Percentiles rank a stretch among this genome's conserved stretches.
Evolutionary conservation across 2,113 vertebrate genomes (phyloP).

Genomic region (Tricholaema leucomelas): DNA sequence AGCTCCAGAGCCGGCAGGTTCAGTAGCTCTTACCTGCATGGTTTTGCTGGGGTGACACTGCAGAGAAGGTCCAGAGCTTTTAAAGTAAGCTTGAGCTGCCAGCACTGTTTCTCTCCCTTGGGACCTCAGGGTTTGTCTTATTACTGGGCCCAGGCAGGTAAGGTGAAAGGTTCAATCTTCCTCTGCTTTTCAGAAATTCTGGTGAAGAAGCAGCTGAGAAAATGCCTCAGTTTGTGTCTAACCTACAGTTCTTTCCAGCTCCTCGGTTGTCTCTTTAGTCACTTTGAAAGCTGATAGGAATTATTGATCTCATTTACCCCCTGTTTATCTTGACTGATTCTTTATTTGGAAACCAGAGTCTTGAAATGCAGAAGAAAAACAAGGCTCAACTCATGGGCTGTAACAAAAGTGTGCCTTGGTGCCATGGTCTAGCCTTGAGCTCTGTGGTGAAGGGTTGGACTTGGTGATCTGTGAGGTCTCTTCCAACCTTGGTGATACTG

Average conservation of each 20-base stretch:
- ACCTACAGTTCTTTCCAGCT: neutral
- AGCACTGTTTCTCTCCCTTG: neutral
- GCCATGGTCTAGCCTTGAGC: no score
- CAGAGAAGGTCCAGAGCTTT: neutral
- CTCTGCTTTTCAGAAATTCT: neutral
- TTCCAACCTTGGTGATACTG: no score
- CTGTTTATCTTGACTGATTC: slow-evolving; percentile 9
- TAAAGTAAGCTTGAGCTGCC: neutral
- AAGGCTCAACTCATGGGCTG: neutral
- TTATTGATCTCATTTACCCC: slow-evolving; percentile 34
- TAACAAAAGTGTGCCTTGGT: neutral
- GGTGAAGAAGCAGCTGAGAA: neutral
- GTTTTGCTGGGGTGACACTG: neutral
- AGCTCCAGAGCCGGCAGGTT: neutral
- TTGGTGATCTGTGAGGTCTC: no score
- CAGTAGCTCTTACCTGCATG: neutral
- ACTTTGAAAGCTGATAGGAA: slow-evolving; percentile 15
- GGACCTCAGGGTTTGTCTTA: neutral
- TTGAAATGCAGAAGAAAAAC: neutral
- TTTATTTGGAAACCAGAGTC: slow-evolving; percentile 3
- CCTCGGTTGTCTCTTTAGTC: neutral
- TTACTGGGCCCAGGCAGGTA: neutral
- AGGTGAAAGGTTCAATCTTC: neutral
- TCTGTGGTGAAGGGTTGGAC: no score
- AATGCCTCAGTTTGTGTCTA: neutral